Evolutionary conservation across 1,140 invertebrate genomes (phyloP).

Genomic region (Calliphora vicina): DNA sequence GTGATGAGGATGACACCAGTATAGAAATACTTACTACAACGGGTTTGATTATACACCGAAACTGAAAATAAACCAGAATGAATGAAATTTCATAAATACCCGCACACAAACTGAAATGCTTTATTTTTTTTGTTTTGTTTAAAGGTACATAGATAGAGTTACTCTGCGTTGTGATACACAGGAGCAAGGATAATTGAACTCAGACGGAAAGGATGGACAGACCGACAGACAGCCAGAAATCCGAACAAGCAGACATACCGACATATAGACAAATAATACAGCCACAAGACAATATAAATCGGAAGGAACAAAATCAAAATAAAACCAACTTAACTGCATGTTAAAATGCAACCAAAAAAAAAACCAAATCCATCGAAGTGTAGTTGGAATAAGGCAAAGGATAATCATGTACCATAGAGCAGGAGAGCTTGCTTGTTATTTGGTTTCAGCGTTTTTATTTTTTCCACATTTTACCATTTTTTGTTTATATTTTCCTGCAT

Average conservation of each 20-base stretch:
- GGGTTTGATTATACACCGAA: too few relatives aligned
- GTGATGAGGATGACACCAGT: constrained; percentile 1
- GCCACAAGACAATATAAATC: constrained; percentile 4
- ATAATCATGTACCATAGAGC: background rate
- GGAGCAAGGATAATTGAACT: background rate
- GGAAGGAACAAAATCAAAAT: background rate
- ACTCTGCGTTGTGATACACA: background rate
- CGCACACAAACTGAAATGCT: too few relatives aligned
- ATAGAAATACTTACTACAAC: background rate
- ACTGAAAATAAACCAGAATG: background rate
- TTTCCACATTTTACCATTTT: background rate
- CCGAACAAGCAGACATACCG: background rate
- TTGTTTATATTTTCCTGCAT: background rate
- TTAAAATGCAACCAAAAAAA: constrained; percentile 4
- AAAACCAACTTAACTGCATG: background rate
- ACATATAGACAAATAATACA: background rate
- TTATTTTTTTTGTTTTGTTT: background rate
- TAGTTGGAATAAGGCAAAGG: background rate
- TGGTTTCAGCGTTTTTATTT: background rate
- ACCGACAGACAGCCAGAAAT: background rate
- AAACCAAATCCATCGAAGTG: background rate
- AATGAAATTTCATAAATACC: background rate
- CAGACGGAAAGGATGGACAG: background rate
- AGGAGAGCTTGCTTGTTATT: background rate
- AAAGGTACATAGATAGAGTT: background rate